These are phyloP conservation scores for Bombus haemorrhoidalis DNA, from an alignment of 1,140 invertebrate species.

Conservation along the genomic window DNA sequence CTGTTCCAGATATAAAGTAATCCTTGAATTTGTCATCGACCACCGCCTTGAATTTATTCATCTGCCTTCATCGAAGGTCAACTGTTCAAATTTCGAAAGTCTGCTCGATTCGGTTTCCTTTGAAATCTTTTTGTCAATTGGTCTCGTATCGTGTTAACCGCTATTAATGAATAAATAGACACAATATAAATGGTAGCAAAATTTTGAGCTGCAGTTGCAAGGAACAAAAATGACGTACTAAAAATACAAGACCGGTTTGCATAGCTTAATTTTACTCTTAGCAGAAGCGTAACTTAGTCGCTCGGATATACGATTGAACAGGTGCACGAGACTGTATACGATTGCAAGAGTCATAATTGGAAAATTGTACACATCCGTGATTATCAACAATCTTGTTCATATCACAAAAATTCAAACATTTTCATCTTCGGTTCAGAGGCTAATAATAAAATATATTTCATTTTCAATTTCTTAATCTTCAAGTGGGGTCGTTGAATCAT, in stretches of 20 bases:
- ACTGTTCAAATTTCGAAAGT: constrained; percentile 17
- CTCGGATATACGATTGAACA: background rate
- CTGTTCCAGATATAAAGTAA: constrained; percentile 23
- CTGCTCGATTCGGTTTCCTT: background rate
- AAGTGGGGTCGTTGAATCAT: no score
- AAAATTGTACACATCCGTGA: no score
- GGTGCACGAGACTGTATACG: background rate
- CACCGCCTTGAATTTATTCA: constrained; percentile 44
- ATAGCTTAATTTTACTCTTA: constrained; percentile 2
- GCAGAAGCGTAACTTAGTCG: background rate
- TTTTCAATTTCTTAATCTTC: no score
- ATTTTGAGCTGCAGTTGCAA: no score
- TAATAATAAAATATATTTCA: no score
- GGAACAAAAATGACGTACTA: background rate
- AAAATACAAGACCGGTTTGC: constrained; percentile 1
- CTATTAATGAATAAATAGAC: background rate
- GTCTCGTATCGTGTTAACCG: background rate
- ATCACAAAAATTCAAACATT: no score
- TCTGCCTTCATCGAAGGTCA: constrained; percentile 23
- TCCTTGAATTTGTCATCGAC: constrained; percentile 26
- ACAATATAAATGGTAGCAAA: no score
- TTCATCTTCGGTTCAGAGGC: no score
- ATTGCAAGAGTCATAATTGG: no score
- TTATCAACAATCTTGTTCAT: no score
- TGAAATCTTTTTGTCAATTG: background rate